phyloP scores from a whole-genome alignment of 2,797 vertebrate species.

The Tokudaia muenninki region DNA sequence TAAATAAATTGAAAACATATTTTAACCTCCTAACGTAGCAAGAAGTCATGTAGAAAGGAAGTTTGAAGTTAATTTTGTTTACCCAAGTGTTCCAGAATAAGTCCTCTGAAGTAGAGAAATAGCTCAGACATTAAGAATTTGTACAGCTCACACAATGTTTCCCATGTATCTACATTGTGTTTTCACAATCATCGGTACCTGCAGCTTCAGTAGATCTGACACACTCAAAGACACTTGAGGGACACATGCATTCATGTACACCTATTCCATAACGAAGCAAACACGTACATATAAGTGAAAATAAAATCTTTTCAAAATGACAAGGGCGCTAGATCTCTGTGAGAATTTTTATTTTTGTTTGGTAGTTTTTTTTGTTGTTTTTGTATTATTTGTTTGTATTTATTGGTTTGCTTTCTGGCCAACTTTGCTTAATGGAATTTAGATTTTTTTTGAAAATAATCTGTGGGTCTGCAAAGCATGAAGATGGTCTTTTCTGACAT shows the following conservation, averaged over 20 bases:
- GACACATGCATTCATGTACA: background rate
- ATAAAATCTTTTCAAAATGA: background rate
- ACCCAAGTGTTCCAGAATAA: background rate
- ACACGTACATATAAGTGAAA: background rate
- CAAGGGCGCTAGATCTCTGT: background rate
- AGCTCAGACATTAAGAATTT: background rate
- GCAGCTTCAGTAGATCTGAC: too few species aligned
- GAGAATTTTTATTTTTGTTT: background rate
- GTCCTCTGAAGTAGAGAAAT: background rate
- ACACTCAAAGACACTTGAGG: too few species aligned
- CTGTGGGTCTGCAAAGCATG: background rate
- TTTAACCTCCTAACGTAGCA: background rate
- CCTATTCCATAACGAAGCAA: background rate
- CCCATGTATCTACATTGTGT: background rate
- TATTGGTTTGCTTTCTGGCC: background rate
- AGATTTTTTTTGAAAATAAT: background rate
- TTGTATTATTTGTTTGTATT: background rate
- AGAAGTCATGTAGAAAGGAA: accelerated
- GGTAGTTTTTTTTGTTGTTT: background rate
- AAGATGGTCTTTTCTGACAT: background rate
- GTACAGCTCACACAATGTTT: too few species aligned
- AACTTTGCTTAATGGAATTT: background rate
- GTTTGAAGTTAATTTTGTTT: background rate
- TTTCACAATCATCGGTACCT: background rate
- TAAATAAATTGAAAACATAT: background rate